Conservation (phyloP, 2,113 vertebrate genomes). For the Morone saxatilis region DNA sequence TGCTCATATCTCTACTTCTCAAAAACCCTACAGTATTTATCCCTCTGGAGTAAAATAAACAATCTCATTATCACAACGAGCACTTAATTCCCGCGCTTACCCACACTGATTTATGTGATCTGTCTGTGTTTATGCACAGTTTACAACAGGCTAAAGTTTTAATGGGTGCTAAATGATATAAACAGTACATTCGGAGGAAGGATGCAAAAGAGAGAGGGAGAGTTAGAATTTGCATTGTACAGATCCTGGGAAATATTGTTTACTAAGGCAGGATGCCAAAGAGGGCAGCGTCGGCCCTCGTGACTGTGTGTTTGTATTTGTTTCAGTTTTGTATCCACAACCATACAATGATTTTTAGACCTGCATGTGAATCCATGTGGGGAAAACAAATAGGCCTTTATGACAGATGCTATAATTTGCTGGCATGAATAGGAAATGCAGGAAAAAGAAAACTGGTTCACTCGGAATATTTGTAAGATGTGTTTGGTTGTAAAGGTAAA, state of each 20-base stretch:
- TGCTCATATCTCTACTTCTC: conserved; percentile 22
- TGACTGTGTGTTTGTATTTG: conserved; percentile 16
- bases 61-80: conserved; percentile 44
- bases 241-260: conserved; percentile 44
- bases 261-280: conserved; percentile 41
- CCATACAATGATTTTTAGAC: conserved; percentile 13
- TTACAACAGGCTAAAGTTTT: conserved; percentile 23
- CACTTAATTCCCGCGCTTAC: conserved; percentile 2
- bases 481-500: neutral
- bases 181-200: conserved; percentile 20
- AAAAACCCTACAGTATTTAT: conserved; percentile 13
- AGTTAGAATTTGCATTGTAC: conserved; percentile 17
- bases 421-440: neutral
- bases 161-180: conserved; percentile 43
- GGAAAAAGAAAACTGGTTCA: neutral
- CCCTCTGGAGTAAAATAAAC: conserved; percentile 48
- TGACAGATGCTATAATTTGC: conserved; percentile 8
- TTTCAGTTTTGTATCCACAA: conserved; percentile 11
- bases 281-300: conserved; percentile 4
- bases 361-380: conserved; percentile 1
- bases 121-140: conserved; percentile 27
- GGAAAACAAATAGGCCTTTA: conserved; percentile 2
- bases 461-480: neutral
- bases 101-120: conserved; percentile 5
- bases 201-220: neutral